Evolutionary conservation across 2,888 invertebrate species (phyloP).

Genomic region (Cryptocephalus moraei): DNA sequence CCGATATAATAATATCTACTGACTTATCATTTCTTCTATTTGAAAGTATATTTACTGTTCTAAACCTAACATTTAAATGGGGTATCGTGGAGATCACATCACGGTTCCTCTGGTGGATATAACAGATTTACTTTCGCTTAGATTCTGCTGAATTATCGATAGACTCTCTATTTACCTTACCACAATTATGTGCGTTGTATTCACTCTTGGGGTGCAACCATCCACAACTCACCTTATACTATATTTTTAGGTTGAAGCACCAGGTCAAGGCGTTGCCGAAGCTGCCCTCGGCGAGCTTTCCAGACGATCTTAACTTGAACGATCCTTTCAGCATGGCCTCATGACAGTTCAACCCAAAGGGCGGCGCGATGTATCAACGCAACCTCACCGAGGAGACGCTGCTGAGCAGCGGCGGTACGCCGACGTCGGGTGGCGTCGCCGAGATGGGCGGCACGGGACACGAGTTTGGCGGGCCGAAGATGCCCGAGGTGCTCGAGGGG

Average conservation of each 20-base stretch:
- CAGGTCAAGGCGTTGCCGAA: constrained; percentile 42
- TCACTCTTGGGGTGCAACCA: no score
- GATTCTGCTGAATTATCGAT: no score
- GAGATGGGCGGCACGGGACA: constrained; percentile 28
- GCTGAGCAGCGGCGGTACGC: constrained; percentile 42
- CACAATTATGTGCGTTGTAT: no score
- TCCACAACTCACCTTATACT: no score
- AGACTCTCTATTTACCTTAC: no score
- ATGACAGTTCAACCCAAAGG: constrained; percentile 57
- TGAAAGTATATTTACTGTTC: no score
- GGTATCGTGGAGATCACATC: no score
- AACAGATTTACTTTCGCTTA: no score
- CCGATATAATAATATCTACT: no score
- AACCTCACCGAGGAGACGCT: constrained; percentile 50
- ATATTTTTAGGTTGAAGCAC: constrained; percentile 40
- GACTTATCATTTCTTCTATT: no score
- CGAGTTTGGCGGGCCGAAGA: constrained; percentile 21
- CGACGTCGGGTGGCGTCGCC: constrained; percentile 35
- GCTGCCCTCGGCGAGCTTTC: constrained; percentile 40
- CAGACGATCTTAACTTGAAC: constrained; percentile 52
- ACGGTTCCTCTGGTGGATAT: no score
- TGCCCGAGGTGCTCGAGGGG: constrained; percentile 36
- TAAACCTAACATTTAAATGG: no score
- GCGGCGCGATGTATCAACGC: constrained; percentile 42
- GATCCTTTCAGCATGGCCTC: constrained; percentile 61